phyloP scores from a whole-genome alignment of 2,797 vertebrate genomes.

The Macrochelys suwanniensis region DNA sequence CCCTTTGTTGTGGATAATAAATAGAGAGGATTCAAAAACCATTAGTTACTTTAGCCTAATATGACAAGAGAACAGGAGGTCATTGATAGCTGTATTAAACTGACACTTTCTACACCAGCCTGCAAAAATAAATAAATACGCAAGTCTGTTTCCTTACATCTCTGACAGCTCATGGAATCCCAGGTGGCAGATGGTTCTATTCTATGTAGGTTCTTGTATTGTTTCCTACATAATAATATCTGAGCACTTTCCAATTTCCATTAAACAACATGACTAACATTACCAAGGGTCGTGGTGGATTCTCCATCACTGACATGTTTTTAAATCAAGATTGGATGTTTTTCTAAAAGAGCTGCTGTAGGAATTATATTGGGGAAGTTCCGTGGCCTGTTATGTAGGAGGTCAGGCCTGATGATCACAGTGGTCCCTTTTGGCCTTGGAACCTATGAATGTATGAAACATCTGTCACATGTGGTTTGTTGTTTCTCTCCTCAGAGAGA shows the following conservation, averaged over 20 bases:
- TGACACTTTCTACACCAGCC: conserved; percentile 6
- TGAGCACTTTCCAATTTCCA: not conserved
- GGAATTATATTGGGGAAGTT: not conserved
- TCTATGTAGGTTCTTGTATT: not conserved
- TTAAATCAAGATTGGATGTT: not conserved
- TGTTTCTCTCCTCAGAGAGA: not conserved
- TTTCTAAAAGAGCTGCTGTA: not conserved
- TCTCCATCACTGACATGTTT: not conserved
- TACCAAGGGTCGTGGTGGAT: not conserved
- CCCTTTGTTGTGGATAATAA: not conserved
- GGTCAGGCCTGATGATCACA: not conserved
- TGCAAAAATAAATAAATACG: not conserved
- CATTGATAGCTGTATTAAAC: conserved; percentile 16
- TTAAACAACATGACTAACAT: not conserved
- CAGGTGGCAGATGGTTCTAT: not conserved
- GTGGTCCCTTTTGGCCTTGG: not conserved
- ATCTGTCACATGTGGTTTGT: not conserved
- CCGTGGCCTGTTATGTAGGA: not conserved
- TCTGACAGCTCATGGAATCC: not conserved
- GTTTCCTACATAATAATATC: not conserved
- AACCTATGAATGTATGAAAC: not conserved
- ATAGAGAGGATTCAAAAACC: conserved; percentile 36
- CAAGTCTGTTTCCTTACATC: not conserved
- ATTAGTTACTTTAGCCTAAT: conserved; percentile 7
- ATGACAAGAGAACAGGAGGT: conserved; percentile 17